phyloP scores from a whole-genome alignment of 2,113 vertebrate genomes.

The Todiramphus saurophagus region DNA sequence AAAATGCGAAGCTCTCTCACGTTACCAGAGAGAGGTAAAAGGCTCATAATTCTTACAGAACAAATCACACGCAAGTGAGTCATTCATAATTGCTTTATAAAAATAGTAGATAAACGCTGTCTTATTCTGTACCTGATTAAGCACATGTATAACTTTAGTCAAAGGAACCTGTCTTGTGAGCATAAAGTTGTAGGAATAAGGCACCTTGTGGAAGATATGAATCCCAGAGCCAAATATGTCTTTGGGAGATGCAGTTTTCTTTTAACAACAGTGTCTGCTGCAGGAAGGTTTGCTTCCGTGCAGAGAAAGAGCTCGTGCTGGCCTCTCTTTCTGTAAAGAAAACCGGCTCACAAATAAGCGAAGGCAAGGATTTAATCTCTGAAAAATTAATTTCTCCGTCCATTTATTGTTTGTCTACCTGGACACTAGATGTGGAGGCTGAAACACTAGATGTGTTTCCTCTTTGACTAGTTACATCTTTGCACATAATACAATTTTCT shows the following conservation, averaged over 20 bases:
- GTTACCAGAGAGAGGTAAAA: constrained; percentile 14
- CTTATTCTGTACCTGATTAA: constrained; percentile 52
- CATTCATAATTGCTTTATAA: constrained; percentile 65
- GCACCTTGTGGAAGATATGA: not conserved
- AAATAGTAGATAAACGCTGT: constrained; percentile 40
- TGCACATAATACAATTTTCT: not conserved
- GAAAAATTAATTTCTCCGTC: not conserved
- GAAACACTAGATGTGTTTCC: not conserved
- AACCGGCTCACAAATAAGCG: not conserved
- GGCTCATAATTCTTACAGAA: constrained; percentile 37
- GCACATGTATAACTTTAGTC: constrained; percentile 34
- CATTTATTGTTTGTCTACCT: not conserved
- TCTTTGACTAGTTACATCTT: not conserved
- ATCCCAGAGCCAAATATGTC: not conserved
- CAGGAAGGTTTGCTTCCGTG: not conserved
- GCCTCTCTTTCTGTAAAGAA: not conserved
- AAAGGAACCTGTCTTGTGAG: constrained; percentile 46
- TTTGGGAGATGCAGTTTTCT: not conserved
- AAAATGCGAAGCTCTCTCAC: not conserved
- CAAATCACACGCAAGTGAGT: constrained; percentile 60
- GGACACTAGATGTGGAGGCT: not conserved
- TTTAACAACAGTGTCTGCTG: not conserved
- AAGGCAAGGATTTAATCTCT: not conserved
- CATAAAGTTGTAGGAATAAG: not conserved
- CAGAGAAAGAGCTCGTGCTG: not conserved